phyloP scores from a whole-genome alignment of 1,140 invertebrate genomes.

The Aphis craccivora region DNA sequence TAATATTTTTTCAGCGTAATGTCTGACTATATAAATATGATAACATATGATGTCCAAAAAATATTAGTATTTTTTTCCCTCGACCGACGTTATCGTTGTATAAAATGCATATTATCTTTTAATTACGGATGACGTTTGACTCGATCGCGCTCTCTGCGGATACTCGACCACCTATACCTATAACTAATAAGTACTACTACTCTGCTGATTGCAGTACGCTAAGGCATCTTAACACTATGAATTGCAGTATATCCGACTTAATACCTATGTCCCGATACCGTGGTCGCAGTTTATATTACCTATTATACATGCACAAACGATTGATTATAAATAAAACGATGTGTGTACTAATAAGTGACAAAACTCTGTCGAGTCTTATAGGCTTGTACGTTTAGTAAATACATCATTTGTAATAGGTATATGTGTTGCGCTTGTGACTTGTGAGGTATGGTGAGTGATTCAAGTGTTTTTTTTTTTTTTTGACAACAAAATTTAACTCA shows the following conservation, averaged over 20 bases:
- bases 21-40: too few relatives aligned
- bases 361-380: too few relatives aligned
- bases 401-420: not conserved
- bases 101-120: not conserved
- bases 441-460: too few relatives aligned
- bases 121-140: not conserved
- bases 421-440: not conserved
- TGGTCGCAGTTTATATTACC: not conserved
- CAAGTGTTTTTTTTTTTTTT: not conserved
- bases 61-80: too few relatives aligned
- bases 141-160: not conserved
- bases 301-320: too few relatives aligned
- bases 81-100: not conserved
- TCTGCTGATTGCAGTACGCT: not conserved
- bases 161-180: not conserved
- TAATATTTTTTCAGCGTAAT: not conserved
- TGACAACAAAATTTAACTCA: not conserved
- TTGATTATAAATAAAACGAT: too few relatives aligned
- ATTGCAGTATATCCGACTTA: too few relatives aligned
- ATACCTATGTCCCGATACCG: not conserved
- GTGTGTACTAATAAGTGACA: too few relatives aligned
- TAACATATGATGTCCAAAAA: too few relatives aligned
- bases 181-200: not conserved
- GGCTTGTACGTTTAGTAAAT: not conserved
- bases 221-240: not conserved